Base-by-base conservation (phyloP, 1,140 invertebrate genomes). In the Geopemphigus sp. region DNA sequence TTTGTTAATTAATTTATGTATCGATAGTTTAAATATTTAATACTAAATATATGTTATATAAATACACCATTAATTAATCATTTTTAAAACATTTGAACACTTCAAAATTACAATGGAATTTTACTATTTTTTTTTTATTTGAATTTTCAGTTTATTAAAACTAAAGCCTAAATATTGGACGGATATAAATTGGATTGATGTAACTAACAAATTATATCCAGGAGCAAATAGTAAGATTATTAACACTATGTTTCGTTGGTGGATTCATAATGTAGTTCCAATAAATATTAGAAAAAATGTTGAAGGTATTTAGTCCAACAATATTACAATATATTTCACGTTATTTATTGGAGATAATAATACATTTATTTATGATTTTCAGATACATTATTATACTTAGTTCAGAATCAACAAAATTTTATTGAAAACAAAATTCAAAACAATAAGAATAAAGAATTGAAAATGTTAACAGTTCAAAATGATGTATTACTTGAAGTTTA, bases 171-270 rank as follows among this genome's bases (percentile, higher is more conserved):
- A 78, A 14, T 6, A 50, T n/a, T 78, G 57, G 57, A 19, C 57
- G 0, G 74, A 78, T 50, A n/a, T 78, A 19, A 29, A 78, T 63
- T 78, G 74, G 74, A 14, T n/a, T 19, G 17, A 59, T 47, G 19
- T 78, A 47, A 61, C 57, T 0, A 78, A 78, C 45, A 12, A 47
- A 63, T 50, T 78, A 12, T 78, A 61, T 19, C 74, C 74, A 78
- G 56, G 57, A 24, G 39, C 57, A 14, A 61, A 39, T 26, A 63
- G 22, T 61, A 61, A 78, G 26, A 2, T 78, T 5, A 59, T 78
- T 57, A 5, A 1, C 61, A 2, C 15, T 19, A 19, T 61, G 10
- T 78, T 78, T n/a, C 22, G 50, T 63, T 12, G 0, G 6, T 78
- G 74, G 74, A 2, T 63, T 12, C 1, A 14, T 19, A 47, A 11